A percentile compares a stretch with the other conserved stretches of the same genome.
These are phyloP conservation scores for Carpatolechia fugitivella DNA, from an alignment of 2,888 invertebrate genomes.

Conservation along the genomic window DNA sequence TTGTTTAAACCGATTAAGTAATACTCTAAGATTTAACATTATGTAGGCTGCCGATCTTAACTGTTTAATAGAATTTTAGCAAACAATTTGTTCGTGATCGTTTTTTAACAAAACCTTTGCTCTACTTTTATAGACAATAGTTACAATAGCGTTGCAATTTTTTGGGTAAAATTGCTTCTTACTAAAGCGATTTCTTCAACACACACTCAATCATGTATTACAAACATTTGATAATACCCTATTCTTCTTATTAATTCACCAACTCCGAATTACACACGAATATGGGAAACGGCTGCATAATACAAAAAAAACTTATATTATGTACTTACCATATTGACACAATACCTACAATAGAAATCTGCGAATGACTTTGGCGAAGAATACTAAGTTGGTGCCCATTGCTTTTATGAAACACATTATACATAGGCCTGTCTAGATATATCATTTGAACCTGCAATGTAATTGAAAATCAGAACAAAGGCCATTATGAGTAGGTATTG, in stretches of 20 bases:
- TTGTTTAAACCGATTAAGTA: conserved; percentile 35
- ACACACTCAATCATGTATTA: conserved; percentile 43
- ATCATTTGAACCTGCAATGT: not conserved
- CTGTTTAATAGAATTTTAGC: not conserved
- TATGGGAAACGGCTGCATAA: conserved; percentile 54
- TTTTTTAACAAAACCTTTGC: not conserved
- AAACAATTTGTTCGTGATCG: too few species aligned
- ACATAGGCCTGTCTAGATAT: too few species aligned
- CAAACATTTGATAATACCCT: conserved; percentile 61
- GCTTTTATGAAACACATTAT: conserved; percentile 26
- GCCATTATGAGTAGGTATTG: too few species aligned
- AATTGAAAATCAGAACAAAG: too few species aligned
- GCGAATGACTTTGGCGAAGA: conserved; percentile 39
- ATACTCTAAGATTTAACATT: conserved; percentile 28
- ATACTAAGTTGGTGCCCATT: not conserved
- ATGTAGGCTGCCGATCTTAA: conserved; percentile 9
- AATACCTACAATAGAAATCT: conserved; percentile 44
- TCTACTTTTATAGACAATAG: not conserved
- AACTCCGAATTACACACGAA: conserved; percentile 36
- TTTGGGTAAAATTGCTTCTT: not conserved
- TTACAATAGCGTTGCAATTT: not conserved
- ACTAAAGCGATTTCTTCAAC: not conserved
- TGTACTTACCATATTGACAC: conserved; percentile 48
- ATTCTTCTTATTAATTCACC: conserved; percentile 55
- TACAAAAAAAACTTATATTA: conserved; percentile 38